Base-by-base conservation (phyloP, 1,140 invertebrate genomes). In the Drosophila kikkawai region DNA sequence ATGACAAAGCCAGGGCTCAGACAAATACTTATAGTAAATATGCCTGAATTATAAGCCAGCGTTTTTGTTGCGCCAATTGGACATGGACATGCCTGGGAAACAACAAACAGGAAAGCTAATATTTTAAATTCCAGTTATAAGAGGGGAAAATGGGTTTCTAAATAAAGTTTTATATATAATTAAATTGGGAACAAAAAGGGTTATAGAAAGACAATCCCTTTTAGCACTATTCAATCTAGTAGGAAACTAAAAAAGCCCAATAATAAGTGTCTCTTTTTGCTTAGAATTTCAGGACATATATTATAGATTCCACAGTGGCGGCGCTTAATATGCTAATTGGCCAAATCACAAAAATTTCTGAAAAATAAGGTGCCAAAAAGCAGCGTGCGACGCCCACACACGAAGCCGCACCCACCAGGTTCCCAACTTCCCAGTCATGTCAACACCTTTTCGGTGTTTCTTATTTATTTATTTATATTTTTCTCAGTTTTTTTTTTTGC, bases 21-120 rank as follows among this genome's bases (percentile, higher is more conserved):
- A 58, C 56, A 67, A 41, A 42, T 50, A 32, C 59, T 75, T 70
- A 71, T 83, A 78, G 83, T 87, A 87, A 87, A 87, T 87, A 87
- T 88, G 80, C 44, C 73, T 83, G 84, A 87, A 88, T 90, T 88
- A 88, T 88, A 82, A 87, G 83, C 75, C 57, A 66, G 64, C 55
- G 61, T 73, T 73, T 73, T 73, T 73, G 69, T 44, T 71, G 58
- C 74, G 61, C 63, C 79, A 86, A 86, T 86, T 86, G 83, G 83
- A 75, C 83, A 86, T 87, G 82, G 75, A 61, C 83, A 79, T 81
- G 84, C 74, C 84, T 88, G 85, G 84, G 85, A 88, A 48, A 48
- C 22, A 80, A 59, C 51, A 6, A 26, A 45, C 32, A 19, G 8
- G 13, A 36, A 73, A 37, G 29, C 17, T 29, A 26, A 19, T 13